Conservation (phyloP, 2,797 vertebrate genomes). For the Epinephelus awoara region DNA sequence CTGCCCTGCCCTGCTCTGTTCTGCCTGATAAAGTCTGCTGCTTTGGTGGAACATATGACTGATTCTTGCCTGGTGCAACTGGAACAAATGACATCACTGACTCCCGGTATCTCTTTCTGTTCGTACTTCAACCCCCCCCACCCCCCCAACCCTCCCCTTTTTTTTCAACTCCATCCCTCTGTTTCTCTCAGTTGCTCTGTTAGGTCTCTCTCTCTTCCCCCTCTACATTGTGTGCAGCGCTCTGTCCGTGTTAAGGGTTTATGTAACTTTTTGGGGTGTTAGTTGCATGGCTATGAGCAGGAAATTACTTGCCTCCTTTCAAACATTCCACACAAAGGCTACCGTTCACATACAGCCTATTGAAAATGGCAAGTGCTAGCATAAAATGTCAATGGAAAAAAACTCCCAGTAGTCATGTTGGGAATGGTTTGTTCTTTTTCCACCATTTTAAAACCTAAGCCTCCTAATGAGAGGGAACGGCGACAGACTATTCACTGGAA, state of each 20-base stretch:
- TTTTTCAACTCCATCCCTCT: conserved; percentile 40
- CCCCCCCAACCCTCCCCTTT: conserved; percentile 17
- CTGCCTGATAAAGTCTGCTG: conserved; percentile 77
- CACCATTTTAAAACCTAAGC: conserved; percentile 43
- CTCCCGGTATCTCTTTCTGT: conserved; percentile 76
- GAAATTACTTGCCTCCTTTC: conserved; percentile 73
- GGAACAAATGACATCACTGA: conserved; percentile 87
- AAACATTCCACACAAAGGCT: conserved; percentile 69
- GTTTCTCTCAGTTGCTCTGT: conserved; percentile 37
- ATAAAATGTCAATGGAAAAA: conserved; percentile 72
- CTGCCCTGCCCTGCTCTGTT: conserved; percentile 70
- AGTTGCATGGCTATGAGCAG: conserved; percentile 60
- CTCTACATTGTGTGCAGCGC: conserved; percentile 34
- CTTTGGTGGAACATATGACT: conserved; percentile 81
- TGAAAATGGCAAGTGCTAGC: conserved; percentile 63
- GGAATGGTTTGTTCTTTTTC: conserved; percentile 48
- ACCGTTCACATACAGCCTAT: conserved; percentile 65
- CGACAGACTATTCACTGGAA: conserved; percentile 26
- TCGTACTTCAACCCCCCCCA: conserved; percentile 39
- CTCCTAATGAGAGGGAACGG: conserved; percentile 48
- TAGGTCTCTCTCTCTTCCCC: conserved; percentile 20
- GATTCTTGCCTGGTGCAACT: conserved; percentile 74
- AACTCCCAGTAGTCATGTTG: conserved; percentile 37
- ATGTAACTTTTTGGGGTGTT: conserved; percentile 65
- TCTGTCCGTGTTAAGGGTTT: conserved; percentile 55